phyloP scores from a whole-genome alignment of 2,113 vertebrate species.

The Colius striatus region DNA sequence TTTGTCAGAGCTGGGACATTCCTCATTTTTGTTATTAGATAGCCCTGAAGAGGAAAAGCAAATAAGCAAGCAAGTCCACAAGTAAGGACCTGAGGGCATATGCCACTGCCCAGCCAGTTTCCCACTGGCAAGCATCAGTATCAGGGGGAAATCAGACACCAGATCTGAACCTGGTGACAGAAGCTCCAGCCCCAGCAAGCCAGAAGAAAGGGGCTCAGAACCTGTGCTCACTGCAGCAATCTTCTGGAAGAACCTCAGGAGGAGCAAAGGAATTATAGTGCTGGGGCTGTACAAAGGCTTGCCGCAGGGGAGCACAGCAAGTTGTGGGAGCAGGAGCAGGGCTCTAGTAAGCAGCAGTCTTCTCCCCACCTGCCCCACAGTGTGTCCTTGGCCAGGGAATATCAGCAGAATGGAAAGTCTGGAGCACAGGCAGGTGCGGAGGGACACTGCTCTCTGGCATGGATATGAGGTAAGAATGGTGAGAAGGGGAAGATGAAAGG shows the following conservation, averaged over 20 bases:
- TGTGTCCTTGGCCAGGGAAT: not conserved
- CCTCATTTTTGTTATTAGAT: not conserved
- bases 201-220: not conserved
- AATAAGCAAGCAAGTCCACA: not conserved
- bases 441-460: not conserved
- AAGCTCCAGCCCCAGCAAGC: not conserved
- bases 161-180: not conserved
- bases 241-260: not conserved
- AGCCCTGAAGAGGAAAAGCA: not conserved
- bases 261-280: not conserved
- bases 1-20: not conserved
- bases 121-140: not conserved
- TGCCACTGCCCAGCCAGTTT: not conserved
- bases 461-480: not conserved
- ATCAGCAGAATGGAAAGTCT: not conserved
- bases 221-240: not conserved
- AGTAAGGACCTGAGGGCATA: not conserved
- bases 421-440: not conserved
- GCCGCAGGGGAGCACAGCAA: not conserved
- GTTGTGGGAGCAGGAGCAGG: not conserved
- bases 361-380: not conserved
- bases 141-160: not conserved
- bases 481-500: not conserved
- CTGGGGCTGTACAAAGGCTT: not conserved
- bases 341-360: not conserved